phyloP scores from a whole-genome alignment of 2,888 invertebrate species.

The Herminia tarsipennalis region DNA sequence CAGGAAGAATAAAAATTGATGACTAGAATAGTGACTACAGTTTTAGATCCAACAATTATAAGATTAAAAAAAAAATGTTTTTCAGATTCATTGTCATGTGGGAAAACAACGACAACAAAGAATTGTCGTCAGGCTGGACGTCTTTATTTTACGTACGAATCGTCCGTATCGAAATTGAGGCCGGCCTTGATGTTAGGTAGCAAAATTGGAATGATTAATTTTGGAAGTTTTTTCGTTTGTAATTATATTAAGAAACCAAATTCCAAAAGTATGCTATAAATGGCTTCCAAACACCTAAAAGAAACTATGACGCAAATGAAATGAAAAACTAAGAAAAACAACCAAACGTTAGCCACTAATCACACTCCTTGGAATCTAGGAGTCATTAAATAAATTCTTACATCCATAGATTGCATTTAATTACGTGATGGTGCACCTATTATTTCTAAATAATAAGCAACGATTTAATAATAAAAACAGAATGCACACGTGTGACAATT shows the following conservation, averaged over 20 bases:
- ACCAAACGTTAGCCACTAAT: constrained; percentile 20
- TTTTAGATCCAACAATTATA: no score
- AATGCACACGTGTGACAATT: constrained; percentile 60
- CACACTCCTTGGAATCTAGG: constrained; percentile 17
- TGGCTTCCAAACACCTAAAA: not conserved
- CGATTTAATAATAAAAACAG: constrained; percentile 44
- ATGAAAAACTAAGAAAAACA: constrained; percentile 17
- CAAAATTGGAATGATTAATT: constrained; percentile 50
- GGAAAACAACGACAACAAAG: constrained; percentile 28
- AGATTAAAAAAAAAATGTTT: not conserved
- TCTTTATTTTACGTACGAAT: constrained; percentile 43
- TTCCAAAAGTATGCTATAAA: constrained; percentile 25
- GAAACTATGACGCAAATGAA: constrained; percentile 3
- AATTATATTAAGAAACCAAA: constrained; percentile 45
- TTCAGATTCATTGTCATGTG: constrained; percentile 10
- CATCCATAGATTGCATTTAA: constrained; percentile 57
- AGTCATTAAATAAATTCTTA: constrained; percentile 57
- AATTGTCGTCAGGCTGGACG: constrained; percentile 23
- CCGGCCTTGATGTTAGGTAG: constrained; percentile 58
- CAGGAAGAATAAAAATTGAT: not conserved
- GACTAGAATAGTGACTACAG: not conserved
- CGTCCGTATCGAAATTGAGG: constrained; percentile 60
- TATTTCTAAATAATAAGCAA: constrained; percentile 23
- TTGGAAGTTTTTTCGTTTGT: constrained; percentile 38
- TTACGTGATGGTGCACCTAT: constrained; percentile 52